Evolutionary conservation across 2,888 invertebrate species (phyloP).

Genomic region (Ctenicera cuprea): DNA sequence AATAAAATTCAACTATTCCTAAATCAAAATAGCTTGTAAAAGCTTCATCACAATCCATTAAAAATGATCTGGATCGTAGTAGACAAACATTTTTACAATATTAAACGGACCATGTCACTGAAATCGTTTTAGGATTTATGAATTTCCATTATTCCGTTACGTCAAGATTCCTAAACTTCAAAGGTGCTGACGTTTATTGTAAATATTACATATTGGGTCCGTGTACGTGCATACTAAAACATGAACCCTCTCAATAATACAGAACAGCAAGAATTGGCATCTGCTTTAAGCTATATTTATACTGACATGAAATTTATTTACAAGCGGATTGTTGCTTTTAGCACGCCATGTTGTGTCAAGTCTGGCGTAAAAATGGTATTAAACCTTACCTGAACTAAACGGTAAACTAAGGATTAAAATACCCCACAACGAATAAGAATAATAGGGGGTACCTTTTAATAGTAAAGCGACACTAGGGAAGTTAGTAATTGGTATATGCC

Average conservation of each 20-base stretch:
- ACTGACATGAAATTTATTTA: neutral
- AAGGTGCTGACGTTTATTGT: neutral
- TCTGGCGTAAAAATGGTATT: neutral
- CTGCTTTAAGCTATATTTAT: conserved; percentile 5
- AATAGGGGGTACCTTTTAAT: neutral
- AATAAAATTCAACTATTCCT: too few relatives aligned
- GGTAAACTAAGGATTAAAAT: neutral
- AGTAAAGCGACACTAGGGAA: neutral
- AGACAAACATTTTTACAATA: neutral
- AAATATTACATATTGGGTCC: conserved; percentile 15
- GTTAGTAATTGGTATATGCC: neutral
- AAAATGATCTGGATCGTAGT: too few relatives aligned
- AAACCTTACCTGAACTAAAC: neutral
- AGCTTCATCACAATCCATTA: too few relatives aligned
- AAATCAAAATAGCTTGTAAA: too few relatives aligned
- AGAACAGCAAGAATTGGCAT: conserved; percentile 7
- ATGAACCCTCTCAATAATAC: conserved; percentile 9
- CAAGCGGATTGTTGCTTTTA: neutral
- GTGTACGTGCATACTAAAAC: conserved; percentile 3
- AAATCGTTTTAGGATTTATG: conserved; percentile 14
- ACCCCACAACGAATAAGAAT: too few relatives aligned
- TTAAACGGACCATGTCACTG: neutral
- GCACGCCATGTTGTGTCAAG: neutral
- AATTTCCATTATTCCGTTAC: neutral
- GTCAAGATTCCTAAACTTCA: neutral